These are phyloP conservation scores for Bursaphelenchus mucronatus DNA, from an alignment of 1,140 invertebrate genomes.

Conservation along the genomic window DNA sequence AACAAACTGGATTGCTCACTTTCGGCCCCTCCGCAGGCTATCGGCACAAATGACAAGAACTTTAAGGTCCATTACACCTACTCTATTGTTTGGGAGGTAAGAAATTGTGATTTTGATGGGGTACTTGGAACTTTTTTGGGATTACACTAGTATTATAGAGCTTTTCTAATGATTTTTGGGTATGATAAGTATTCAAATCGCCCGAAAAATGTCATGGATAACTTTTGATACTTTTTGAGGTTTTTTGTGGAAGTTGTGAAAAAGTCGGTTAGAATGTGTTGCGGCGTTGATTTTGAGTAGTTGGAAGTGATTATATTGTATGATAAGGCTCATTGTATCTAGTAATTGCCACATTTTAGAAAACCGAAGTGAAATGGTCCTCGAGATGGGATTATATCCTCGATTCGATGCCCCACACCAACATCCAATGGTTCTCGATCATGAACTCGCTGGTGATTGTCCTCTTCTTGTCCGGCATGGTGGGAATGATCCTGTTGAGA, in stretches of 20 bases:
- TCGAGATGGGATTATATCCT: conserved; percentile 98
- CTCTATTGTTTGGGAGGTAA: conserved; percentile 74
- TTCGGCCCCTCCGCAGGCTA: conserved; percentile 67
- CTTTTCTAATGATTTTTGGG: no score
- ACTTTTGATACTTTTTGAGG: no score
- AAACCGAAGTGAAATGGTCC: conserved; percentile 90
- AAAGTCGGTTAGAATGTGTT: no score
- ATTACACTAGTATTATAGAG: no score
- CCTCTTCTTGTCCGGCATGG: conserved; percentile 84
- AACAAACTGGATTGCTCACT: conserved; percentile 65
- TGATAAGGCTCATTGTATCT: neutral
- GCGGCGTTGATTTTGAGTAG: neutral
- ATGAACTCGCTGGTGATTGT: conserved; percentile 68
- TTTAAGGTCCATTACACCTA: conserved; percentile 80
- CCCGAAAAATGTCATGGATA: no score
- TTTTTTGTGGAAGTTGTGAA: no score
- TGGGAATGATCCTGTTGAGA: conserved; percentile 91
- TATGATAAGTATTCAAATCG: no score
- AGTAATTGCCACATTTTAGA: conserved; percentile 58
- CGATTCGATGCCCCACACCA: conserved; percentile 93
- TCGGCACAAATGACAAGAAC: conserved; percentile 65
- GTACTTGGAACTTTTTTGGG: no score
- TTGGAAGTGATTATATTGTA: no score
- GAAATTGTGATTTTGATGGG: conserved; percentile 30
- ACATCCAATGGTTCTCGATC: conserved; percentile 92